Conservation (phyloP, 2,797 vertebrate genomes). For the Fundulus diaphanus region DNA sequence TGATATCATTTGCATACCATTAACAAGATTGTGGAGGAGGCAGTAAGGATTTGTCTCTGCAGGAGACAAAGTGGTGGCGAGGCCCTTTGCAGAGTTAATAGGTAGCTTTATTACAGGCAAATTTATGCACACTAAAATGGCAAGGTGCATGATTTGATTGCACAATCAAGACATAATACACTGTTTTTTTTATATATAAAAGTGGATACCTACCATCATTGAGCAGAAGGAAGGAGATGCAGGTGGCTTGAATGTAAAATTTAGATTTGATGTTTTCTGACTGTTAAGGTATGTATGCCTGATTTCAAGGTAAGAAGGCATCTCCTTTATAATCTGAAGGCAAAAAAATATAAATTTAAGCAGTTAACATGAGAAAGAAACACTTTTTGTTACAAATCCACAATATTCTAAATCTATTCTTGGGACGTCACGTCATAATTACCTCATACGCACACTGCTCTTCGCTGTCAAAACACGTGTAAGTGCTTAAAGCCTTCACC, state of each 20-base stretch:
- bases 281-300: background rate
- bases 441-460: conserved; percentile 6
- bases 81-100: conserved; percentile 1
- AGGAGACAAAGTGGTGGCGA: conserved; percentile 2
- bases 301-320: background rate
- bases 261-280: background rate
- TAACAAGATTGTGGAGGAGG: conserved; percentile 12
- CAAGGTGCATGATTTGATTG: background rate
- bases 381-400: background rate
- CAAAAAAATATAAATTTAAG: background rate
- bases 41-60: conserved; percentile 9
- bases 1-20: background rate
- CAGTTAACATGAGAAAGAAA: background rate
- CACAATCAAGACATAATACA: background rate
- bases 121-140: background rate
- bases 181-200: background rate
- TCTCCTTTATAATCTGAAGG: conserved; percentile 1
- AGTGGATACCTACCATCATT: background rate
- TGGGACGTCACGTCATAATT: background rate
- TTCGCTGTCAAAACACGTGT: background rate
- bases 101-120: background rate
- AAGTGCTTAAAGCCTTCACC: background rate
- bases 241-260: conserved; percentile 8
- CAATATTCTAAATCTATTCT: background rate
- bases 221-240: conserved; percentile 6